Base-by-base conservation (phyloP, 2,113 vertebrate species). In the Plecotus auritus region DNA sequence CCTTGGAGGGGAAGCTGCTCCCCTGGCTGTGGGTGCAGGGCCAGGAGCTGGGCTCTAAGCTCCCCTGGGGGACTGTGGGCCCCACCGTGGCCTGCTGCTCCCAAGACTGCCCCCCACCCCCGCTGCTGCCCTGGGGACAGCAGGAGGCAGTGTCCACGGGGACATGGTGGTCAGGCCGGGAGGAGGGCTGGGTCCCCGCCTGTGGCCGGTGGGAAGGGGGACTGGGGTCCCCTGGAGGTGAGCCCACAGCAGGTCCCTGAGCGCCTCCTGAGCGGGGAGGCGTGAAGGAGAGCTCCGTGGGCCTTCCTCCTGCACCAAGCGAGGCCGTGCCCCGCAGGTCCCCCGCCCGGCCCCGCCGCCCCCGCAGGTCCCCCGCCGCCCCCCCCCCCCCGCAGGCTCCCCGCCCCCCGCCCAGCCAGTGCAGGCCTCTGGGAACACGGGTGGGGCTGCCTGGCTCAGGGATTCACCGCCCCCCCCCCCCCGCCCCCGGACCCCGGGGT, bases 121-220 rank as follows among this genome's bases (percentile, higher is more conserved):
- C 22, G 2, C 2, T 0, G 3, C 54, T 26, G n/a, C 17, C 56
- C 61, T 56, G 7, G 9, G 17, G 40, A 32, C 1, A 8, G 22
- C 40, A 4, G 49, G 37, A 32, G 37, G 16, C 1, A 32, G 23
- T 0, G 14, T 23, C 54, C 17, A 5, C 14, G 2, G 26, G 1
- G 9, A 56, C 5, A 1, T 9, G 23, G 30, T 13, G 1, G 13
- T 0, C 6, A 1, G 23, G 18, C 1, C 1, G 2, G 12, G 51
- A 32, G 51, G 14, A 11, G 49, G 12, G 26, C 45, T 4, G 35
- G 56, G 85, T 0, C 12, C 47, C 16, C 8, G 23, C 51, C 40
- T 11, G 4, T 2, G 26, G 54, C 22, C 12, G 7, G 54, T 23
- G 54, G 9, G 56, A 32, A 18, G 35, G 18, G 22, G n/a, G 37